Evolutionary conservation across 2,888 invertebrate species (phyloP).

Genomic region (Apodemia mormo): DNA sequence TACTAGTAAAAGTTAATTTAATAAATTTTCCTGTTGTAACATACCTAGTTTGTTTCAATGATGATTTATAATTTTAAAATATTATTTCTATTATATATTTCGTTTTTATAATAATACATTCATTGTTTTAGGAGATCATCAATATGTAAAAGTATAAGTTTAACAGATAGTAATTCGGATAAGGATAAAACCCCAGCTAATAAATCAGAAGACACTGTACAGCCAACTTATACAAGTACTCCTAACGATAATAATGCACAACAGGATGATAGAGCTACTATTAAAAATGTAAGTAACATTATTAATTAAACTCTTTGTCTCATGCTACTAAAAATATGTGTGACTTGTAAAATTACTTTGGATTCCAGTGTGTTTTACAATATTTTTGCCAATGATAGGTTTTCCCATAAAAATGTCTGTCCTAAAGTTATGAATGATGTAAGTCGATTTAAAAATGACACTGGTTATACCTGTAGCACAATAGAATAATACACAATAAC

Average conservation of each 20-base stretch:
- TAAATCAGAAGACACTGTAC: constrained; percentile 44
- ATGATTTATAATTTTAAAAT: not conserved
- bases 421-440: no score
- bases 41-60: not conserved
- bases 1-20: not conserved
- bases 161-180: constrained; percentile 50
- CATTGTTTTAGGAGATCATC: constrained; percentile 57
- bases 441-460: no score
- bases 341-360: no score
- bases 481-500: no score
- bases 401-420: no score
- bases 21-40: not conserved
- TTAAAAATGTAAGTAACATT: constrained; percentile 61
- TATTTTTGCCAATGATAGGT: no score
- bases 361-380: no score
- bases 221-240: constrained; percentile 30
- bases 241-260: constrained; percentile 39
- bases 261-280: constrained; percentile 62
- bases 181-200: constrained; percentile 46
- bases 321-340: no score
- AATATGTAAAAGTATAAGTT: constrained; percentile 60
- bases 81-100: not conserved
- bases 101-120: not conserved
- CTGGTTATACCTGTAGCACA: no score
- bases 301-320: no score